phyloP scores from a whole-genome alignment of 2,113 vertebrate species.

The Pao palembangensis region DNA sequence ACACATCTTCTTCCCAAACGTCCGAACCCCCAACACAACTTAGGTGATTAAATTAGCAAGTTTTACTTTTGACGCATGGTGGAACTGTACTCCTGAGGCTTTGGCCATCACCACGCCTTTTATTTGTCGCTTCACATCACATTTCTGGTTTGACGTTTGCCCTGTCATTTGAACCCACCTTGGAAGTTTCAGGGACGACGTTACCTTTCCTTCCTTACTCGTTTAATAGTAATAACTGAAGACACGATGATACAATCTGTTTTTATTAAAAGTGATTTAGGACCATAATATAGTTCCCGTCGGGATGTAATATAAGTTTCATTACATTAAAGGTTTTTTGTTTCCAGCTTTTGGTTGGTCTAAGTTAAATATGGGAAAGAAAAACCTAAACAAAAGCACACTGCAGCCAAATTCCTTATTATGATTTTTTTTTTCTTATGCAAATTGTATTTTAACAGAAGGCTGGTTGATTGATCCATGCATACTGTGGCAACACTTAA shows the following conservation, averaged over 20 bases:
- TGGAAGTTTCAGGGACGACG: conserved; percentile 31
- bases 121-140: conserved; percentile 54
- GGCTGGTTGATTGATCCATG: conserved; percentile 37
- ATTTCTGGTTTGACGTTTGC: conserved; percentile 55
- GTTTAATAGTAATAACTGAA: conserved; percentile 20
- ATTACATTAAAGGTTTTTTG: neutral
- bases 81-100: conserved; percentile 54
- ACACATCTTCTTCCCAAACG: conserved; percentile 38
- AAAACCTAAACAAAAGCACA: too few relatives aligned
- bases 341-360: too few relatives aligned
- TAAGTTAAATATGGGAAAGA: too few relatives aligned
- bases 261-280: conserved; percentile 3
- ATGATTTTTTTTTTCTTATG: conserved; percentile 15
- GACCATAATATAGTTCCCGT: neutral
- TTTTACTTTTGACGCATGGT: conserved; percentile 53
- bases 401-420: too few relatives aligned
- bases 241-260: neutral
- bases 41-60: conserved; percentile 64
- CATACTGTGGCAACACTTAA: conserved; percentile 17
- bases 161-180: conserved; percentile 39
- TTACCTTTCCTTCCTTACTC: conserved; percentile 17
- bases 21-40: conserved; percentile 53
- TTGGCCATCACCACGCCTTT: conserved; percentile 50
- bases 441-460: conserved; percentile 30
- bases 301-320: neutral